Conservation (phyloP, 1,140 invertebrate genomes). For the Aethina tumida region DNA sequence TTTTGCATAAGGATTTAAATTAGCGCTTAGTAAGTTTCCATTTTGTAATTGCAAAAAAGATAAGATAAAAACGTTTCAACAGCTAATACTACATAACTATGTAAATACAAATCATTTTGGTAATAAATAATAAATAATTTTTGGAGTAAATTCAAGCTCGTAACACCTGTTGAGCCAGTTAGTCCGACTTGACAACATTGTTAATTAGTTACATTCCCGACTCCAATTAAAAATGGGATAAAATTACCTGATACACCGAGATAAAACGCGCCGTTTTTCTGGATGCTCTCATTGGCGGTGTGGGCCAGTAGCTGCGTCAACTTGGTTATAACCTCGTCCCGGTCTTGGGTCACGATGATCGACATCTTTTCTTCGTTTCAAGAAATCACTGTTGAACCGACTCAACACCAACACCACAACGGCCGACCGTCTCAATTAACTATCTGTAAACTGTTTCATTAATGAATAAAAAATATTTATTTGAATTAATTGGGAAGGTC, state of each 20-base stretch:
- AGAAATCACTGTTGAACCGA: too few species aligned
- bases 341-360: constrained; percentile 36
- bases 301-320: constrained; percentile 42
- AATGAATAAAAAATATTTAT: too few species aligned
- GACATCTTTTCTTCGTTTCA: too few species aligned
- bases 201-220: too few species aligned
- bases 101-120: not conserved
- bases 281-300: constrained; percentile 43
- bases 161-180: constrained; percentile 5
- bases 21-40: not conserved
- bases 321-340: constrained; percentile 42
- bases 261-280: constrained; percentile 46
- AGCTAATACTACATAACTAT: too few species aligned
- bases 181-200: constrained; percentile 5
- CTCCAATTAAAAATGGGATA: too few species aligned
- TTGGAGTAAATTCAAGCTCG: too few species aligned
- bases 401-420: too few species aligned
- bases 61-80: not conserved
- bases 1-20: not conserved
- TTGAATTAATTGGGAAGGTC: too few species aligned
- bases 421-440: too few species aligned
- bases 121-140: constrained; percentile 1
- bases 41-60: not conserved
- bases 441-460: too few species aligned
- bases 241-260: constrained; percentile 65